phyloP scores from a whole-genome alignment of 2,888 invertebrate species.

The Lycaena phlaeas region DNA sequence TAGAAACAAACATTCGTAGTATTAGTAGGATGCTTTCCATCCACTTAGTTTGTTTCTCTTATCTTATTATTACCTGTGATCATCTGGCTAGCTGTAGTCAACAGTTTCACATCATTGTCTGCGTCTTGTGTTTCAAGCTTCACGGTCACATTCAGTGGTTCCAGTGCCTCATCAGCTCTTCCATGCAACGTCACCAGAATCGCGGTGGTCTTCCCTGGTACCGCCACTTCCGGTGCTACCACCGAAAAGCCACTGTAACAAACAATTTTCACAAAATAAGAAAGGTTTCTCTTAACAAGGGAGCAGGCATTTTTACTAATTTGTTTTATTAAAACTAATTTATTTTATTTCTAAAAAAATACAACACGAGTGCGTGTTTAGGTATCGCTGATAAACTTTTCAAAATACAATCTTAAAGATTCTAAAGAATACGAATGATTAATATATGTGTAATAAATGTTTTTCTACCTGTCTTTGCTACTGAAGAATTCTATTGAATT shows the following conservation, averaged over 20 bases:
- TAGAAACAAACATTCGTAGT: too few relatives aligned
- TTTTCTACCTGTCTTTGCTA: too few relatives aligned
- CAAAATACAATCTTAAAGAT: too few relatives aligned
- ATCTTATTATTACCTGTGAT: slow-evolving; percentile 43
- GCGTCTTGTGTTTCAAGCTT: slow-evolving; percentile 65
- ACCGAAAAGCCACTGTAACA: slow-evolving; percentile 75
- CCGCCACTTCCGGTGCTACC: slow-evolving; percentile 77
- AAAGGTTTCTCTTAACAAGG: not conserved
- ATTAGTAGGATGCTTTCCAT: too few relatives aligned
- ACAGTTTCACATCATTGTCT: slow-evolving; percentile 52
- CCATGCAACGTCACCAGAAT: slow-evolving; percentile 76
- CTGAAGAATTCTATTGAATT: too few relatives aligned
- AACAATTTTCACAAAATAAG: slow-evolving; percentile 13
- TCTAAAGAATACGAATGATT: too few relatives aligned
- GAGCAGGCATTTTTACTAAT: not conserved
- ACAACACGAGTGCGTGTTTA: too few relatives aligned
- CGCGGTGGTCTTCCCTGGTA: slow-evolving; percentile 77
- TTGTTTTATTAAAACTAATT: too few relatives aligned
- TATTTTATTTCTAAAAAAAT: too few relatives aligned
- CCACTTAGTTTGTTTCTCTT: too few relatives aligned
- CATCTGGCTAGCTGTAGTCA: slow-evolving; percentile 63
- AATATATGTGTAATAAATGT: too few relatives aligned
- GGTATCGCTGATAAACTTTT: too few relatives aligned
- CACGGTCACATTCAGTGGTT: slow-evolving; percentile 74
- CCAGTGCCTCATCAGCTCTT: slow-evolving; percentile 45